Base-by-base conservation (phyloP, 1,140 invertebrate genomes). In the Condylostylus longicornis region DNA sequence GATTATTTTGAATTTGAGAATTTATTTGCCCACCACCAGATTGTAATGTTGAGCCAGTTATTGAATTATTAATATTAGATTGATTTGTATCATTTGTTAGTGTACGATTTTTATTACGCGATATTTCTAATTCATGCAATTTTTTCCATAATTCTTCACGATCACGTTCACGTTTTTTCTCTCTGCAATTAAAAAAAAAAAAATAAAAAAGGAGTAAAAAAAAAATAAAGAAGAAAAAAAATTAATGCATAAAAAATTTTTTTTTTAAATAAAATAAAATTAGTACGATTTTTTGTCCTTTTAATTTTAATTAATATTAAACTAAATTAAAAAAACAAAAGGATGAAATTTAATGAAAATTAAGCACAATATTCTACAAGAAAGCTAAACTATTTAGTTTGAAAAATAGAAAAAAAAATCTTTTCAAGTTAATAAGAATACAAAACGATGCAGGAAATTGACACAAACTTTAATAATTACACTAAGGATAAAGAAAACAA, bases 131-230 rank as follows among this genome's bases (percentile, higher is more conserved):
- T 68, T 87, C 82, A 49, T 74, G 77, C 62, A 94, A 68, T 67
- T 74, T 82, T 67, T 88, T 89, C 88, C 88, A 94, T 59, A 94
- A 64, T 66, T 94, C 87, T 57, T 93, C 88, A 54, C 87, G 74
- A 67, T 93, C 88, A 53, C 87, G 86, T 68, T 93, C 86, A 47
- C 82, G 76, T 63, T 90, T 91, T 65, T 90, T 90, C 65, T 93
- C 87, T 75, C 87, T 91, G 60, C 7, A 67, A 48, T 38, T 25
- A 8, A 19, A 37, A 18, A 33, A 4, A 18, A 29, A 18, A 6
- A 31, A 37, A 13, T 12, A 4, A 29, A n/a, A n/a, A n/a, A n/a
- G n/a, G n/a, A n/a, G n/a, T n/a, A n/a, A n/a, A n/a, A n/a, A n/a
- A n/a, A n/a, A n/a, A n/a, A n/a, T n/a, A n/a, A n/a, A n/a, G n/a